Base-by-base conservation (phyloP, 2,113 vertebrate genomes). In the Cyphomyrus discorhynchus region DNA sequence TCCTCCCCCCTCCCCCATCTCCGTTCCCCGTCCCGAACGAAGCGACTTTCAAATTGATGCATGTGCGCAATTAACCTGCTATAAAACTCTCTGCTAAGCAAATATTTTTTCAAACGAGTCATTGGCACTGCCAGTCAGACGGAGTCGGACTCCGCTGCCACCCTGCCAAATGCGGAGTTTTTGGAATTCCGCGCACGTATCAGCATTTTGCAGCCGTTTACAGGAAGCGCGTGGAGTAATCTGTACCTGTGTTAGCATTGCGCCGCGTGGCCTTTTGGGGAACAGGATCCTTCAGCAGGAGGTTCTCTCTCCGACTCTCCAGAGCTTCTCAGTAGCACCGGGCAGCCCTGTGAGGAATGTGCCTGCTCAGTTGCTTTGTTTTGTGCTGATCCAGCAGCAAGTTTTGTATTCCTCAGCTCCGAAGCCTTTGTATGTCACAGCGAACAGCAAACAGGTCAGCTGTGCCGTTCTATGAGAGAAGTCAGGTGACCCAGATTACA, bases 301-400 rank as follows among this genome's bases (percentile, higher is more conserved):
- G 58, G 15, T 0, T 46, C n/a, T 47, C 24, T 88, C 58, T 31
- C 21, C 46, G 19, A 35, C 21, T 35, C 39, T 46, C n/a, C 10
- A 3, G 24, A 83, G 19, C 24, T n/a, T n/a, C 21, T 21, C 31
- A 45, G 17, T 31, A 46, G 45, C 31, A 3, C 9, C 3, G 49
- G 88, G 42, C 87, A 88, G 86, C 87, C 19, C 77, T 58, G 31
- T 56, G 52, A 45, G 90, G 90, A 92, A 92, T 91, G 89, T 77
- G 19, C 87, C 58, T 50, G 52, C 70, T 92, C 77, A 88, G 89
- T 70, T 89, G 91, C 42, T 31, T 11, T 87, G 90, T 80, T 90
- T 90, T 91, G 90, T 89, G 92, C 92, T 92, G 91, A 92, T 39
- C 46, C 46, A 89, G 90, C 92, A 49, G 27, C 87, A 90, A 85